Evolutionary conservation across 1,140 invertebrate species (phyloP).

Genomic region (Triops longicaudatus): DNA sequence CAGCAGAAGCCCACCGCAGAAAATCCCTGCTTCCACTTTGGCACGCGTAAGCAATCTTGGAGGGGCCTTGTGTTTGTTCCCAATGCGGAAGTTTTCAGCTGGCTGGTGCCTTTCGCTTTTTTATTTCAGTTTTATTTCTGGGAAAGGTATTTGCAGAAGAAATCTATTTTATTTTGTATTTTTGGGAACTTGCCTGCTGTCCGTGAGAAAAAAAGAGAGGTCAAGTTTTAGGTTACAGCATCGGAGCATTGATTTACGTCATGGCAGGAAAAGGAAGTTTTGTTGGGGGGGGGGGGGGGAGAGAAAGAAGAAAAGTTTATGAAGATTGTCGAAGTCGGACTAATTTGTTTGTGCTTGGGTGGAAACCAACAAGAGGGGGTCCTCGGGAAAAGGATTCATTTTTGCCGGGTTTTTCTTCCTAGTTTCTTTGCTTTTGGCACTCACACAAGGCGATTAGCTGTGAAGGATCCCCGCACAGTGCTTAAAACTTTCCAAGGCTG

Average conservation of each 20-base stretch:
- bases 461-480: conserved; percentile 5
- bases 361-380: not conserved
- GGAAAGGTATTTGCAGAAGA: not conserved
- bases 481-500: conserved; percentile 7
- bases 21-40: not conserved
- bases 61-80: not conserved
- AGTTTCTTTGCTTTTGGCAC: not conserved
- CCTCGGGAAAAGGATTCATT: not conserved
- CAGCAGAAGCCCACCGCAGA: not conserved
- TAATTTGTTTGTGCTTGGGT: conserved; percentile 3
- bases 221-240: not conserved
- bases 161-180: not conserved
- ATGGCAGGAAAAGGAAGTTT: not conserved
- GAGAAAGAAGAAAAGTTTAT: not conserved
- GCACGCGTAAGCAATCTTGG: not conserved
- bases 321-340: not conserved
- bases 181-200: not conserved
- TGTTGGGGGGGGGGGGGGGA: not conserved
- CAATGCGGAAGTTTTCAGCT: not conserved
- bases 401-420: not conserved
- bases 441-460: not conserved
- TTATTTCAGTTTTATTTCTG: not conserved
- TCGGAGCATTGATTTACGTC: not conserved
- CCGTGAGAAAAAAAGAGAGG: not conserved
- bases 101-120: not conserved